A percentile compares a stretch with the other conserved stretches of the same genome.
Evolutionary conservation across 2,888 invertebrate genomes (phyloP).

Genomic region (Phortica magna): DNA sequence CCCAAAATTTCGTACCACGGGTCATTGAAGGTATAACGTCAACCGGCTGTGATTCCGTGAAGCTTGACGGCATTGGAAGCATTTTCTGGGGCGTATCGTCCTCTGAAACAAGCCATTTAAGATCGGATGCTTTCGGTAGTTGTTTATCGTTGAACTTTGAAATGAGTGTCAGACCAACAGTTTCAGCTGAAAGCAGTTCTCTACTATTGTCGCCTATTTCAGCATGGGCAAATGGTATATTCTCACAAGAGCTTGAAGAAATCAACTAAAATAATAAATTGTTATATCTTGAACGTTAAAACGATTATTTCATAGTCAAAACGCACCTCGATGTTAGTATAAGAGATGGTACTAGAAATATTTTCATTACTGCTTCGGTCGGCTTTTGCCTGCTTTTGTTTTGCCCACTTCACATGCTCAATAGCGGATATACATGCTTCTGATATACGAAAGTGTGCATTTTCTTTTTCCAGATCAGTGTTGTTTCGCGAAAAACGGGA

Average conservation of each 20-base stretch:
- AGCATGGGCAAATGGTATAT: constrained; percentile 60
- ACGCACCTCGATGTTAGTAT: neutral
- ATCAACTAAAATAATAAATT: neutral
- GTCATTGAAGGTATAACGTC: constrained; percentile 80
- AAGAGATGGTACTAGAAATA: neutral
- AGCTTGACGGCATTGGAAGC: constrained; percentile 82
- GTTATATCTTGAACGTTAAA: neutral
- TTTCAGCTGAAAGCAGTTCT: constrained; percentile 85
- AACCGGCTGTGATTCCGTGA: constrained; percentile 78
- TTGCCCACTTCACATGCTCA: constrained; percentile 84
- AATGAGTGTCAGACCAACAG: constrained; percentile 87
- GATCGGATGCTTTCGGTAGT: constrained; percentile 86
- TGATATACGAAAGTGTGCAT: constrained; percentile 90
- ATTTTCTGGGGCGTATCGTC: constrained; percentile 87
- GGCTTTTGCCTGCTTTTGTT: constrained; percentile 56
- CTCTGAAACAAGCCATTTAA: constrained; percentile 89
- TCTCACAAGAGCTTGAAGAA: constrained; percentile 49
- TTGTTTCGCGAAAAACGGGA: constrained; percentile 84
- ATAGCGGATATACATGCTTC: constrained; percentile 91
- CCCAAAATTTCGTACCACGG: constrained; percentile 89
- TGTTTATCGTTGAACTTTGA: constrained; percentile 87
- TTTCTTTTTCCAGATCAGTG: constrained; percentile 89
- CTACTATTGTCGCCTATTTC: constrained; percentile 72
- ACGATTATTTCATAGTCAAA: neutral
- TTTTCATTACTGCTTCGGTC: neutral